Evolutionary conservation across 2,797 vertebrate genomes (phyloP).

Genomic region (Alectoris magna): DNA sequence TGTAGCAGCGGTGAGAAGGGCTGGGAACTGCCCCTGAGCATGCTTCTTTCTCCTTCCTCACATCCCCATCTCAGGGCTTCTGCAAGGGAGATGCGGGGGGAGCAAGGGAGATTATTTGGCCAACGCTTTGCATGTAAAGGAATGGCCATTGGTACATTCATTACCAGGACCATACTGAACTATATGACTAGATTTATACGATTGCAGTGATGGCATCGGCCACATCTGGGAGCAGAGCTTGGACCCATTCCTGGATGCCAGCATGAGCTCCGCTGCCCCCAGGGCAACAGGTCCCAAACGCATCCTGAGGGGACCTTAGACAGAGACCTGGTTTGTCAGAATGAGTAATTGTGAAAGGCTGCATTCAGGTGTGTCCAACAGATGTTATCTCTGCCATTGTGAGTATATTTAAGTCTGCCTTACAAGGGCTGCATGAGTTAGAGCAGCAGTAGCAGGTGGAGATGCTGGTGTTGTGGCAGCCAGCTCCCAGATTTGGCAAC

Average conservation of each 20-base stretch:
- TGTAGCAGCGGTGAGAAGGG: neutral
- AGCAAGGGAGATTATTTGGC: neutral
- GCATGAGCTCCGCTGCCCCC: neutral
- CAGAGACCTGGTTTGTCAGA: neutral
- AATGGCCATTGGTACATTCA: too few species aligned
- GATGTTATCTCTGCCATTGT: neutral
- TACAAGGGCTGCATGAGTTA: neutral
- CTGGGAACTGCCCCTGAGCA: neutral
- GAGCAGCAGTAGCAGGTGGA: slow-evolving; percentile 3
- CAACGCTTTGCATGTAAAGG: neutral
- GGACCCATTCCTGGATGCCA: neutral
- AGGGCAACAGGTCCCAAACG: neutral
- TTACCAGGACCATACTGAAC: neutral
- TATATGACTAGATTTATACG: neutral
- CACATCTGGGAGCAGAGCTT: neutral
- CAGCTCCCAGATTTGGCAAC: neutral
- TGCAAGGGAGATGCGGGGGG: too few species aligned
- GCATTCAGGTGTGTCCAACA: neutral
- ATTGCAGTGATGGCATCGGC: neutral
- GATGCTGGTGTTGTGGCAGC: neutral
- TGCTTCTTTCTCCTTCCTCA: neutral
- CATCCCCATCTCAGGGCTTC: neutral
- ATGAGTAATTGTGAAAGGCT: neutral
- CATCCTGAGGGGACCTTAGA: neutral
- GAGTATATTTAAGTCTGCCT: neutral